phyloP scores from a whole-genome alignment of 2,888 invertebrate genomes.

The Anagyrus pseudococci region DNA sequence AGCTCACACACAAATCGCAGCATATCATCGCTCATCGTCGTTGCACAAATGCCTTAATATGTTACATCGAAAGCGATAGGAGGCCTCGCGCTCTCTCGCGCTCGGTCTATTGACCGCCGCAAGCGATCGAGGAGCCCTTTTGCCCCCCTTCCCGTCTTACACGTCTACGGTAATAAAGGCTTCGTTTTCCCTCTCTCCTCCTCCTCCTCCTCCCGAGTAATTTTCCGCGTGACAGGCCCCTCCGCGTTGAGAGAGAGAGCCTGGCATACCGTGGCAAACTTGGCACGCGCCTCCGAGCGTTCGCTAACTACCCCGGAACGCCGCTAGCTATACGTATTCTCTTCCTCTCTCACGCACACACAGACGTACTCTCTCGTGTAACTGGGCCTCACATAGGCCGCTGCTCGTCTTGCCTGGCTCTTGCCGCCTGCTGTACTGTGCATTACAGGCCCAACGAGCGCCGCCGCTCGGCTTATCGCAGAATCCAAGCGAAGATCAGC shows the following conservation, averaged over 20 bases:
- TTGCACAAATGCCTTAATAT: constrained; percentile 44
- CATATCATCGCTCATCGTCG: constrained; percentile 8
- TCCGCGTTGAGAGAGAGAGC: too few species aligned
- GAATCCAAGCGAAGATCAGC: constrained; percentile 31
- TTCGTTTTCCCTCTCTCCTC: constrained; percentile 29
- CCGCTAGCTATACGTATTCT: constrained; percentile 4
- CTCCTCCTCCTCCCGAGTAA: not conserved
- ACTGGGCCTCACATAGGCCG: too few species aligned
- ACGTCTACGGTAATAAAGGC: constrained; percentile 33
- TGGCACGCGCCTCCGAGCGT: constrained; percentile 11
- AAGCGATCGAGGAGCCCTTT: constrained; percentile 4
- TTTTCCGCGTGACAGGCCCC: too few species aligned
- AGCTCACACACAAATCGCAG: constrained; percentile 11
- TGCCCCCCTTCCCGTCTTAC: constrained; percentile 11
- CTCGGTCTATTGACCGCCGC: constrained; percentile 31
- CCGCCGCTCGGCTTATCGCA: constrained; percentile 33
- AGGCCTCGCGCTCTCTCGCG: constrained; percentile 51
- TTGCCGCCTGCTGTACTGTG: not conserved
- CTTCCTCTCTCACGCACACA: not conserved
- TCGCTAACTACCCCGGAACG: not conserved
- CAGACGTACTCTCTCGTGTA: too few species aligned
- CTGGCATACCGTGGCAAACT: not conserved
- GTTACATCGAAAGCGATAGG: constrained; percentile 58
- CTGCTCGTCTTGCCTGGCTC: not conserved
- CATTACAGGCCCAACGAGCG: not conserved